A percentile compares a stretch with the other conserved stretches of the same genome.
Conservation (phyloP, 2,113 vertebrate genomes). For the Boleophthalmus pectinirostris region DNA sequence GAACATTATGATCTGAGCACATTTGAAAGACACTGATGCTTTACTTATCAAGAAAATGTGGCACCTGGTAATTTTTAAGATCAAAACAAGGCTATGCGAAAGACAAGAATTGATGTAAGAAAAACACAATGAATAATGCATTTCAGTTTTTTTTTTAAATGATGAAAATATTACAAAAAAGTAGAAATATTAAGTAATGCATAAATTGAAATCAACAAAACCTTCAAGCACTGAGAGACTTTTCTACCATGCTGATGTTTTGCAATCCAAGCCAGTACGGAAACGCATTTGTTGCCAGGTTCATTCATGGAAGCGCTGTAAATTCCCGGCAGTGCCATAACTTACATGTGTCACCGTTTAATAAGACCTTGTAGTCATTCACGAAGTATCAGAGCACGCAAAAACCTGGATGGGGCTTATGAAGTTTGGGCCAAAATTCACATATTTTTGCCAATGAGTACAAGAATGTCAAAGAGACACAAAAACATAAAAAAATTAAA, state of each 20-base stretch:
- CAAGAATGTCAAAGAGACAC: conserved; percentile 23
- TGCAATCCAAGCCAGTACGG: neutral
- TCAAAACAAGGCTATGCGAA: conserved; percentile 1
- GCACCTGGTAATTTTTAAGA: neutral
- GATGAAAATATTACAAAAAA: neutral
- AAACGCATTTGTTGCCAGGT: neutral
- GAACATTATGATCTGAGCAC: neutral
- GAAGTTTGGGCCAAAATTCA: conserved; percentile 16
- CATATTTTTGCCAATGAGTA: conserved; percentile 38
- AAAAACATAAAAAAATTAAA: conserved; percentile 29
- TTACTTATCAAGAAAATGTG: neutral
- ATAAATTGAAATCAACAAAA: neutral
- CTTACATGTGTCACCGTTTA: conserved; percentile 54
- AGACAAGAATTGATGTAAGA: neutral
- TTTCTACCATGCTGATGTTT: neutral
- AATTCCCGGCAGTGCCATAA: conserved; percentile 1
- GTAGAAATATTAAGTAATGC: neutral
- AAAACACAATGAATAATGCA: neutral
- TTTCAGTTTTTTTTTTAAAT: neutral
- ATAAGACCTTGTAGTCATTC: conserved; percentile 66
- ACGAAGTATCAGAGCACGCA: conserved; percentile 55
- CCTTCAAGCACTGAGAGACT: neutral
- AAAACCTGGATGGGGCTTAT: conserved; percentile 51
- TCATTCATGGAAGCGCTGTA: neutral
- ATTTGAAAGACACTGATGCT: neutral